Evolutionary conservation across 2,888 invertebrate genomes (phyloP).

Genomic region (Phania funesta): DNA sequence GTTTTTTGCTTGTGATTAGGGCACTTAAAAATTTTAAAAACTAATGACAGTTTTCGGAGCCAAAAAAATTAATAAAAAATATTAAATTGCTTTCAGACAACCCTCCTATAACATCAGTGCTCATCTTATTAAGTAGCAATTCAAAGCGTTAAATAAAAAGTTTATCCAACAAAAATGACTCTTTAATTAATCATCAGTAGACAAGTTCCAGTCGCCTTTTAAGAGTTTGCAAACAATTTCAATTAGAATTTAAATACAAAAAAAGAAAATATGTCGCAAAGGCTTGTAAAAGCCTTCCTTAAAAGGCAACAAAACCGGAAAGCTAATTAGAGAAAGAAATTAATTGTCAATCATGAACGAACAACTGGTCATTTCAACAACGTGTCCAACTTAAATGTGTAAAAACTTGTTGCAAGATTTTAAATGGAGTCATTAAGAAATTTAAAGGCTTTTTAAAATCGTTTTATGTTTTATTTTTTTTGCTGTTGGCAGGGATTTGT

Average conservation of each 20-base stretch:
- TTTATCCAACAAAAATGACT: not conserved
- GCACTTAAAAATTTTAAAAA: too few relatives aligned
- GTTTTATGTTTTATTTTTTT: not conserved
- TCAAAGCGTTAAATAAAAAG: not conserved
- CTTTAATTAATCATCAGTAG: not conserved
- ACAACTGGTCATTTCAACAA: not conserved
- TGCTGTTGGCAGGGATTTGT: slow-evolving; percentile 3
- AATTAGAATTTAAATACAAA: not conserved
- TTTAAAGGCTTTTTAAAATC: not conserved
- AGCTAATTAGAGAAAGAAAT: slow-evolving; percentile 30
- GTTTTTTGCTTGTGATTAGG: too few relatives aligned
- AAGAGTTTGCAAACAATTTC: slow-evolving; percentile 2
- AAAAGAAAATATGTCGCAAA: slow-evolving; percentile 3
- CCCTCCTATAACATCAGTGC: not conserved
- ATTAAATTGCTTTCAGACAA: not conserved
- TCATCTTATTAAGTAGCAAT: not conserved
- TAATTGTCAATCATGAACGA: slow-evolving; percentile 42
- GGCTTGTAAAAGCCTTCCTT: slow-evolving; percentile 1
- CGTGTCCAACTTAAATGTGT: not conserved
- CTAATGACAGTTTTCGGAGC: too few relatives aligned
- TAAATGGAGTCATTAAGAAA: not conserved
- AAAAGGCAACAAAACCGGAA: not conserved
- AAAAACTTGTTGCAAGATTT: not conserved
- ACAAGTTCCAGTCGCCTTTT: not conserved
- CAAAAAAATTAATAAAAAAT: too few relatives aligned